Conservation (phyloP, 2,888 invertebrate genomes). For the Eupithecia subumbrata region DNA sequence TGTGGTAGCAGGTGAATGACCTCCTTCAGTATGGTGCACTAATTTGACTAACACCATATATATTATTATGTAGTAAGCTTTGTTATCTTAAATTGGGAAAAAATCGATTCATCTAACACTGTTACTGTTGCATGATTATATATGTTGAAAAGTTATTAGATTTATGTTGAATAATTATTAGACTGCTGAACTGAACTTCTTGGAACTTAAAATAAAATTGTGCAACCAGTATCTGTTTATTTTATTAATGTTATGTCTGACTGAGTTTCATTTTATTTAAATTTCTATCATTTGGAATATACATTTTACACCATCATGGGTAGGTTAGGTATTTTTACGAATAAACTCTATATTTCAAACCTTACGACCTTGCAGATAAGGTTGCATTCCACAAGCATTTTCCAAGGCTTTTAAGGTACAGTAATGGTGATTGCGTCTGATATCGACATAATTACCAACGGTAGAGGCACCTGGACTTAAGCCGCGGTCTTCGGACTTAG, state of each 20-base stretch:
- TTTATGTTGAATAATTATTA: too few species aligned
- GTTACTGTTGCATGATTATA: not conserved
- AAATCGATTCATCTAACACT: not conserved
- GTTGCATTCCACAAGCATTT: constrained; percentile 13
- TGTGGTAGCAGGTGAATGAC: too few species aligned
- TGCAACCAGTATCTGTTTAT: not conserved
- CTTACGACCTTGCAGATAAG: constrained; percentile 21
- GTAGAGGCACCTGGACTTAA: constrained; percentile 40
- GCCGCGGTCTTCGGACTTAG: not conserved
- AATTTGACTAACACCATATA: too few species aligned
- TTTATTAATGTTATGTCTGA: not conserved
- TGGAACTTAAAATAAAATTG: not conserved
- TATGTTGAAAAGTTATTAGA: too few species aligned
- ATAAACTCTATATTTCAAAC: not conserved
- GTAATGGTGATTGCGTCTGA: constrained; percentile 44
- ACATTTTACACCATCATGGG: not conserved
- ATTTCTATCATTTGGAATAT: not conserved
- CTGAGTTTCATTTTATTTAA: not conserved
- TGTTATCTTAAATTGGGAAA: not conserved
- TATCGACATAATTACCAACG: constrained; percentile 38
- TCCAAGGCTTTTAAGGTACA: constrained; percentile 23
- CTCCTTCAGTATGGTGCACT: too few species aligned
- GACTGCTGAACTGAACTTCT: not conserved
- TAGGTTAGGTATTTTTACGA: not conserved
- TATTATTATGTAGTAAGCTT: too few species aligned